A percentile compares a stretch with the other conserved stretches of the same genome.
phyloP scores from a whole-genome alignment of 92 coral and sea anemone species.

The Montipora capitata region DNA sequence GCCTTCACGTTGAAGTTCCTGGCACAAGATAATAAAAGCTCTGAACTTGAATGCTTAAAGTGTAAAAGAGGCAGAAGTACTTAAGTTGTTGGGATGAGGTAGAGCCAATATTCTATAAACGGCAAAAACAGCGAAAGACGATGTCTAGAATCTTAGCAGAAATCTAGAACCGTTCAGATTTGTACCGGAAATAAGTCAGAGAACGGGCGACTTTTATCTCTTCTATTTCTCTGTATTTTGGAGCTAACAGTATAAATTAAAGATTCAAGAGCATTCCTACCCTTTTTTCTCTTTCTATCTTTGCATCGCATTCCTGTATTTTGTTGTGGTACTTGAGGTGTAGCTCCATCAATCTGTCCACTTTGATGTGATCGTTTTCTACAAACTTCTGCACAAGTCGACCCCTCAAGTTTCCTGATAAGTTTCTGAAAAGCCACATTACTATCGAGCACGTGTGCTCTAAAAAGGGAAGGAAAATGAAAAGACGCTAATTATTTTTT shows the following conservation, averaged over 20 bases:
- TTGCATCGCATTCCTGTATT: conserved; percentile 94
- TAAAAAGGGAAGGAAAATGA: background rate
- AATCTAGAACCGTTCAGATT: too few species aligned
- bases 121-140: too few species aligned
- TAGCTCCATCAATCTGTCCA: conserved; percentile 96
- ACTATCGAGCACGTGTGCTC: conserved; percentile 91
- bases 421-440: conserved; percentile 93
- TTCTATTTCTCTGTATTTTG: too few species aligned
- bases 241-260: too few species aligned
- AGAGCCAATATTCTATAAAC: too few species aligned
- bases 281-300: conserved; percentile 93
- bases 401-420: conserved; percentile 81
- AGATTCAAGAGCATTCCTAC: conserved; percentile 48
- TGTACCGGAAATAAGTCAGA: too few species aligned
- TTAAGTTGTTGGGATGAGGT: too few species aligned
- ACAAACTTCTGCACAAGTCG: conserved; percentile 98
- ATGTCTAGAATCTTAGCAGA: too few species aligned
- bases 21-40: too few species aligned
- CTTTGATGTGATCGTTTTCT: conserved; percentile 95
- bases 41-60: background rate
- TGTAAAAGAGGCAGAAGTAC: background rate
- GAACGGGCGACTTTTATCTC: too few species aligned
- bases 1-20: conserved; percentile 86
- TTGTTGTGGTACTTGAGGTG: conserved; percentile 90
- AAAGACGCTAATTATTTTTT: background rate